Evolutionary conservation across 1,140 invertebrate species (phyloP), one percentile per base, ranked within the genome.

Genomic region (Polypedilum vanderplanki): DNA sequence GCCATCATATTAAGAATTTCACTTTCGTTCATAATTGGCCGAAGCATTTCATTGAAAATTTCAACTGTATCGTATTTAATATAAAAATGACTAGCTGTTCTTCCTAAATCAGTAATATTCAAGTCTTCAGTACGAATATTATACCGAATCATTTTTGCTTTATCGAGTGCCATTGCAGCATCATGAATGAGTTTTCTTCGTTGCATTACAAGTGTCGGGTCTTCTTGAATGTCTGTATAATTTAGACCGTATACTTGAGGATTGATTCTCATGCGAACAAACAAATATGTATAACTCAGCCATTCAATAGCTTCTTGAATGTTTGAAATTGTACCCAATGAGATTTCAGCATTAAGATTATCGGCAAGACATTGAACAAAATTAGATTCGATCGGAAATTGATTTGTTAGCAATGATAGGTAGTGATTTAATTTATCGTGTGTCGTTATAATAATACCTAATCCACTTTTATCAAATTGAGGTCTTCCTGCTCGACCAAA

Each of bases 361-460:
- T 99, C 97, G 7, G 92, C 90, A 40, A 99, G 83, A 79, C 91
- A 91, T 79, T 90, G 90, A 70, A 97, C 90, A 80, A 99, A 98
- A 83, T 96, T 96, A 80, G 95, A 98, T 83, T 99, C 98, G 78
- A 99, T 99, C 0, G 98, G 97, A 82, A 95, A 94, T 84, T 99
- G 97, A 83, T 97, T 95, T 1, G 96, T 98, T 77, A 99, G 87
- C 57, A 98, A 85, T 1, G 93, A 93, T 4, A 99, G 84, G 84
- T 99, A 99, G 82, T 98, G 95, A 1, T 91, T 88, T 33, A 99
- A 85, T 83, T 98, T 98, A 77, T 94, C 90, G 80, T 98, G 93
- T 0, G 90, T 86, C 0, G 98, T 99, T 24, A 99, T 98, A 73
- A 99, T 99, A 5, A 94, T 93, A 18, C 96, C 98, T 75, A 98